Base-by-base conservation (phyloP, 2,888 invertebrate genomes). In the Lasioglossum calceatum region DNA sequence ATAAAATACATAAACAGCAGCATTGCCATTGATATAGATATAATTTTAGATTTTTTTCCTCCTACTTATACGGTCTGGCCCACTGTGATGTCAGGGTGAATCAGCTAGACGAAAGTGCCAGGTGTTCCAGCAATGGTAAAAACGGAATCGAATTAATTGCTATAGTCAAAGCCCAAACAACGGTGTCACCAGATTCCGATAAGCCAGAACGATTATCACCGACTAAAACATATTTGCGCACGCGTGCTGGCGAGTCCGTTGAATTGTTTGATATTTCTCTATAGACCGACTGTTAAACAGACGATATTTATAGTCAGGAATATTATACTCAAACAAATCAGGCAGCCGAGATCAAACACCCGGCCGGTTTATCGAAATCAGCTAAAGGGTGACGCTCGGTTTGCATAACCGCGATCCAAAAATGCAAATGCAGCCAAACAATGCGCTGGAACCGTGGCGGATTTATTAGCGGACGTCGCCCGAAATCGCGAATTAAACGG, bases 381-480 rank as follows among this genome's bases (percentile, higher is more conserved):
- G n/a, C 42, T n/a, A n/a, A 39, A 42, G 2, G 14, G 14, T n/a
- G 42, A 42, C n/a, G 39, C 5, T 42, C 42, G 71, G 71, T 71
- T 71, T 71, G 42, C 71, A 42, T 42, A 42, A 71, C n/a, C 42
- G 42, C 71, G n/a, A 42, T n/a, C 71, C 42, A 71, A 71, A 71
- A 71, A 71, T 71, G 71, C 71, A 71, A 71, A 71, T 71, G 7
- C 71, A n/a, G 71, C 71, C 71, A 14, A 71, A 71, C 71, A 39
- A n/a, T n/a, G 23, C 42, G 42, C 42, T 5, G n/a, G n/a, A 42
- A 42, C 14, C 67, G 23, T 14, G 14, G n/a, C n/a, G 71, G 71
- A 42, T 71, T 71, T 71, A 42, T 42, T 42, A n/a, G 71, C 71
- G 39, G 23, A n/a, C 42, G 42, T 71, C n/a, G n/a, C 42, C 0